Conservation (phyloP, 2,888 invertebrate species). For the Mystacides longicornis region DNA sequence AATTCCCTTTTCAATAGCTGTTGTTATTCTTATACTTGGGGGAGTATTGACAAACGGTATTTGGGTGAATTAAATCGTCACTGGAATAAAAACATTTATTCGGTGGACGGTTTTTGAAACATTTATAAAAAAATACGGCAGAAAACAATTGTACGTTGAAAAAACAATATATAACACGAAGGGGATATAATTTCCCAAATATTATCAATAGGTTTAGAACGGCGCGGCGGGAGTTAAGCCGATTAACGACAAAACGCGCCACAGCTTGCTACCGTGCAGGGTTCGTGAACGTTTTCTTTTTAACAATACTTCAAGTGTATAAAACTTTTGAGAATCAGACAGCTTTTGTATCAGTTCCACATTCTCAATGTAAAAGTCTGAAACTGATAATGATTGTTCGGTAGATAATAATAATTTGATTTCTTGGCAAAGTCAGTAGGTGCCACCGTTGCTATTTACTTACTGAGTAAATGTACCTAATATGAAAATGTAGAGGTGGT, state of each 20-base stretch:
- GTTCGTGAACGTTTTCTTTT: conserved; percentile 9
- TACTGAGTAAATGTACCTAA: no score
- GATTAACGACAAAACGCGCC: conserved; percentile 21
- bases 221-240: conserved; percentile 21
- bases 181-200: conserved; percentile 25
- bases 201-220: conserved; percentile 25
- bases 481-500: no score
- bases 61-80: conserved; percentile 14
- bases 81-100: conserved; percentile 7
- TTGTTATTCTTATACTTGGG: conserved; percentile 3
- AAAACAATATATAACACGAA: conserved; percentile 19
- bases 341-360: no score
- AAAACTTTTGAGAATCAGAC: no score
- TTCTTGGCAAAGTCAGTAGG: no score
- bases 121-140: conserved; percentile 10
- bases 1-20: not conserved
- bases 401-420: no score
- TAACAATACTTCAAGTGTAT: no score
- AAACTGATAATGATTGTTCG: no score
- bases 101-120: conserved; percentile 9
- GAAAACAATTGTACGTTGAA: no score
- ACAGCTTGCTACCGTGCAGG: conserved; percentile 18
- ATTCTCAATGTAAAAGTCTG: no score
- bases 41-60: conserved; percentile 17
- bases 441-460: no score